Conservation (phyloP, 2,888 invertebrate genomes). For the Volucella inanis region DNA sequence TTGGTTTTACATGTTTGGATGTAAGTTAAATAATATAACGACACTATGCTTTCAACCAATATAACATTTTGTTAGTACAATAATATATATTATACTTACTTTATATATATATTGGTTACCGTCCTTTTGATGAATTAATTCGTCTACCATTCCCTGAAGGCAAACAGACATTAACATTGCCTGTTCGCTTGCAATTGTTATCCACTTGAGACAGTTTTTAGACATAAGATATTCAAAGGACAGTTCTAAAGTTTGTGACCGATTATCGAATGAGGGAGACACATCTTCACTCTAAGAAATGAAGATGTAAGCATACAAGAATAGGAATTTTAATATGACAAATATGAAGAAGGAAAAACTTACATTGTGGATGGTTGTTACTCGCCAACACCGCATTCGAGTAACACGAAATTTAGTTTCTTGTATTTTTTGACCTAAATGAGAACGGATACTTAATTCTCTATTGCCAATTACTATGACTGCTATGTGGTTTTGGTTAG, state of each 20-base stretch:
- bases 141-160: constrained; percentile 97
- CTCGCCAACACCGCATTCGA: constrained; percentile 98
- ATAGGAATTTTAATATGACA: background rate
- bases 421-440: constrained; percentile 85
- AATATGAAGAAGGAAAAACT: constrained; percentile 78
- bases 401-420: constrained; percentile 97
- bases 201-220: constrained; percentile 96
- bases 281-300: constrained; percentile 49
- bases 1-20: no score
- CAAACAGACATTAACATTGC: constrained; percentile 98
- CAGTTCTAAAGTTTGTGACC: constrained; percentile 86
- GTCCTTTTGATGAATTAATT: constrained; percentile 90
- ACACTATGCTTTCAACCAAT: no score
- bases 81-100: constrained; percentile 16
- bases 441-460: constrained; percentile 90
- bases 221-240: constrained; percentile 97
- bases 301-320: background rate
- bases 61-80: no score
- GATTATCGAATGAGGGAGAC: constrained; percentile 68
- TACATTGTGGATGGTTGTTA: constrained; percentile 92
- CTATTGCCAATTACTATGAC: constrained; percentile 93
- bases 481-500: constrained; percentile 86
- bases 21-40: no score
- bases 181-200: constrained; percentile 94
- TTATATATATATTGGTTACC: constrained; percentile 83